These are phyloP conservation scores for Heliconius hermathena DNA, from an alignment of 1,140 invertebrate genomes.

Conservation along the genomic window DNA sequence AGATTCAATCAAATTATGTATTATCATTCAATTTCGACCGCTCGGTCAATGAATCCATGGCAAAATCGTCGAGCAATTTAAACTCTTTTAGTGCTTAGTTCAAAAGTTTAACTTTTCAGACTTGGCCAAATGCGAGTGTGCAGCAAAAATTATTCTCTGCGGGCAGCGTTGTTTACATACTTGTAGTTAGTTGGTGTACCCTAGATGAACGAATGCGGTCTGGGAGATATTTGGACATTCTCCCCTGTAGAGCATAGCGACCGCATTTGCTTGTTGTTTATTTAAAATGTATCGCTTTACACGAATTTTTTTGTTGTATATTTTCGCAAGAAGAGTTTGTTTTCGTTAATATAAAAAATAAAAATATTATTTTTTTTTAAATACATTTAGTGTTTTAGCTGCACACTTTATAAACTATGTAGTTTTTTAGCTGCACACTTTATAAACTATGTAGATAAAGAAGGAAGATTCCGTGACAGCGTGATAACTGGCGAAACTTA, in stretches of 20 bases:
- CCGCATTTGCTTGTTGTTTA: slow-evolving; percentile 13
- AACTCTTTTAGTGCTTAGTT: not conserved
- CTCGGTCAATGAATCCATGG: not conserved
- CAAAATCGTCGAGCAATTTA: not conserved
- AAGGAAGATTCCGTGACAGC: too few species aligned
- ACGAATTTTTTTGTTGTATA: not conserved
- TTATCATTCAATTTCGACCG: too few species aligned
- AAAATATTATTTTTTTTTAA: too few species aligned
- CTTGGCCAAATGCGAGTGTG: slow-evolving; percentile 5
- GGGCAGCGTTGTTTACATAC: slow-evolving; percentile 28
- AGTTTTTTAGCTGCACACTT: too few species aligned
- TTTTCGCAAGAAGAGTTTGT: too few species aligned
- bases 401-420: too few species aligned
- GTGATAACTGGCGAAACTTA: too few species aligned
- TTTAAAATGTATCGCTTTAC: slow-evolving; percentile 22
- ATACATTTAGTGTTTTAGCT: too few species aligned
- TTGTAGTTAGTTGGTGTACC: slow-evolving; percentile 25
- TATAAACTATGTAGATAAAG: too few species aligned
- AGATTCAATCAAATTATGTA: too few species aligned
- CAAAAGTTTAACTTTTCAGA: slow-evolving; percentile 5
- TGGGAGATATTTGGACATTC: slow-evolving; percentile 24
- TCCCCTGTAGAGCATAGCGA: not conserved
- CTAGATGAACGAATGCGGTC: slow-evolving; percentile 26
- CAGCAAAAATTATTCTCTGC: slow-evolving; percentile 26
- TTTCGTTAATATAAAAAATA: too few species aligned